A percentile compares a stretch with the other conserved stretches of the same genome.
phyloP scores from a whole-genome alignment of 2,797 vertebrate species.

The Lagocephalus sceleratus region DNA sequence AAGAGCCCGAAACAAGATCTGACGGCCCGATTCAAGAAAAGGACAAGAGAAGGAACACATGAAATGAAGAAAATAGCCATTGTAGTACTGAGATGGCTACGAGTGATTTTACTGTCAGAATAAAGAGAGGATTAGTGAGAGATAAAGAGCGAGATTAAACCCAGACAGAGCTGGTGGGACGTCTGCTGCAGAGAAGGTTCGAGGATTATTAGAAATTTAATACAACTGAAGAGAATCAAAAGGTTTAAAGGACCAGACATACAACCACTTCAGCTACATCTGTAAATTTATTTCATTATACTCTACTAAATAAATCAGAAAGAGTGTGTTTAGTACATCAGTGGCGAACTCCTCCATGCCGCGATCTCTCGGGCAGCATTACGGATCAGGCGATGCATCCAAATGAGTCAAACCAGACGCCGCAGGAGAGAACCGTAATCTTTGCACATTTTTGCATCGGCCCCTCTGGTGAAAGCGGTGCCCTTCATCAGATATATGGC shows the following conservation, averaged over 20 bases:
- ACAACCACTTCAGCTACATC: neutral
- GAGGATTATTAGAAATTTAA: slow-evolving; percentile 24
- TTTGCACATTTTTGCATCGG: too few species aligned
- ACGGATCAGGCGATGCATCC: too few species aligned
- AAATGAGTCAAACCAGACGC: too few species aligned
- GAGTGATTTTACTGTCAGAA: slow-evolving; percentile 48
- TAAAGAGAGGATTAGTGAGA: slow-evolving; percentile 58
- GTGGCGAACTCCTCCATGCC: too few species aligned
- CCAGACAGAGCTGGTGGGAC: slow-evolving; percentile 37
- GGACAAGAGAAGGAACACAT: slow-evolving; percentile 10
- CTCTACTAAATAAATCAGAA: too few species aligned
- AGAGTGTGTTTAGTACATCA: too few species aligned
- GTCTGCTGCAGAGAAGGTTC: slow-evolving; percentile 35
- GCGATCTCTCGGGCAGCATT: too few species aligned
- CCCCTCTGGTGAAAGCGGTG: too few species aligned
- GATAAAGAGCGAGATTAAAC: slow-evolving; percentile 61
- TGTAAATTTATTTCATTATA: too few species aligned
- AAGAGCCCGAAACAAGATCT: slow-evolving; percentile 10
- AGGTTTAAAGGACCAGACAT: slow-evolving; percentile 22
- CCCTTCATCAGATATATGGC: too few species aligned
- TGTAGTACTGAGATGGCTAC: slow-evolving; percentile 33
- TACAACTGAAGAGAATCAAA: slow-evolving; percentile 4
- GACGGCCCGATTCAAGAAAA: neutral
- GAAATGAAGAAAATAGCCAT: slow-evolving; percentile 14
- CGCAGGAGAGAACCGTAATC: too few species aligned